Base-by-base conservation (phyloP, 2,888 invertebrate species). In the Schizaphis graminum region DNA sequence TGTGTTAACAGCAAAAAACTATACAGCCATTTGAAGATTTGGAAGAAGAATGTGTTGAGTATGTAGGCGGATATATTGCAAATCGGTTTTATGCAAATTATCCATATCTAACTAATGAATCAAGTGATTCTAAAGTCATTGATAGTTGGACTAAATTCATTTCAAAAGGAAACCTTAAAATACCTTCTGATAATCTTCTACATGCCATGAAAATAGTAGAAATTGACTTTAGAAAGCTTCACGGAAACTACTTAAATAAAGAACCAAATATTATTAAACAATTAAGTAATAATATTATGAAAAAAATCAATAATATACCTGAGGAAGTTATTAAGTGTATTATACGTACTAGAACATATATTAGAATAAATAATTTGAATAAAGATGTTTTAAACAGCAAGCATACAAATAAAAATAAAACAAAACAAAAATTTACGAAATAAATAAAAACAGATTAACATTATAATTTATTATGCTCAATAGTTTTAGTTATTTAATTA, bases 351-450 rank as follows among this genome's bases (percentile, higher is more conserved):
- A 86, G 47, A 49, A 86, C 86, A 47, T 86, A 86, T n/a, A 86
- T 86, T 47, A 86, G 86, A 47, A 47, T 86, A 86, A 86, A 86
- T 86, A 86, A 86, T 86, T 86, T 86, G 28, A 86, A 86, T 86
- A 86, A 86, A 47, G 26, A 86, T 86, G 28, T 86, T 47, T 86
- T 47, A 86, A 86, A 86, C 0, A 85, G 2, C 4, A 86, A 86
- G 2, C 21, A 86, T 47, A 86, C 5, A 86, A 49, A 86, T 86
- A 86, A 47, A 86, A 47, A 86, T 86, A 86, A 47, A 86, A 86
- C 84, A 86, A 86, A 47, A 86, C 86, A 86, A 86, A 86, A 86
- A 86, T 86, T 86, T 86, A 86, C 47, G 8, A 86, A 86, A 86
- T 86, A 86, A 85, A 85, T 57, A 57, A 57, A 57, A 57, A 5